Conservation (phyloP, 2,797 vertebrate genomes). For the Amazona ochrocephala region DNA sequence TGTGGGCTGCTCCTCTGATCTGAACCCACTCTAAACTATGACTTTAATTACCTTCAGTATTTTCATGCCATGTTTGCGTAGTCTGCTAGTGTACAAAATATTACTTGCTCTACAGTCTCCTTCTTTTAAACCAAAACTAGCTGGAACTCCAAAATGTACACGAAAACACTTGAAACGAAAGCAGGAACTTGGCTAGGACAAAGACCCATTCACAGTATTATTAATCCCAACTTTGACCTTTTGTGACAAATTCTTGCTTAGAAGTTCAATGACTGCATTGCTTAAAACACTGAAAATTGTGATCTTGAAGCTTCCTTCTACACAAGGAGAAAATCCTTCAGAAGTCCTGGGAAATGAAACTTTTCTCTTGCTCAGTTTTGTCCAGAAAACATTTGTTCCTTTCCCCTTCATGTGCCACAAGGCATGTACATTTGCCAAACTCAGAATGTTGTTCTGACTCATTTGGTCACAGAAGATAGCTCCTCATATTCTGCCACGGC, state of each 20-base stretch:
- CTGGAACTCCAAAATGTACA: background rate
- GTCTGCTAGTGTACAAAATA: background rate
- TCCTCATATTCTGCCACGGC: background rate
- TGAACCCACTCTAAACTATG: background rate
- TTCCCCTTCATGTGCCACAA: background rate
- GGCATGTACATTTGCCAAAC: background rate
- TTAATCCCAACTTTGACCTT: constrained; percentile 5
- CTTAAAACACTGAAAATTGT: background rate
- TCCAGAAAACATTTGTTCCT: background rate
- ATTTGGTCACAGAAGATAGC: background rate
- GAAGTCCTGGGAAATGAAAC: background rate
- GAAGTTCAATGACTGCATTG: background rate
- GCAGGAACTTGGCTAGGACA: background rate
- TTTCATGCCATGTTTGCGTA: fast-evolving
- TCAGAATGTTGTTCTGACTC: background rate
- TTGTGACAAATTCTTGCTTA: background rate
- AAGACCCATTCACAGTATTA: background rate
- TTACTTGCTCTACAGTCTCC: background rate
- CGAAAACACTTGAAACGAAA: background rate
- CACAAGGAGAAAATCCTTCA: background rate
- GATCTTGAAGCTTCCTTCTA: background rate
- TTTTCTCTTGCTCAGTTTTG: background rate
- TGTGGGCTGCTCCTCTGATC: background rate
- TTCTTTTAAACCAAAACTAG: background rate
- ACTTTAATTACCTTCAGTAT: background rate